These are phyloP conservation scores for Anorthoa munda DNA, from an alignment of 2,888 invertebrate species.

Conservation along the genomic window DNA sequence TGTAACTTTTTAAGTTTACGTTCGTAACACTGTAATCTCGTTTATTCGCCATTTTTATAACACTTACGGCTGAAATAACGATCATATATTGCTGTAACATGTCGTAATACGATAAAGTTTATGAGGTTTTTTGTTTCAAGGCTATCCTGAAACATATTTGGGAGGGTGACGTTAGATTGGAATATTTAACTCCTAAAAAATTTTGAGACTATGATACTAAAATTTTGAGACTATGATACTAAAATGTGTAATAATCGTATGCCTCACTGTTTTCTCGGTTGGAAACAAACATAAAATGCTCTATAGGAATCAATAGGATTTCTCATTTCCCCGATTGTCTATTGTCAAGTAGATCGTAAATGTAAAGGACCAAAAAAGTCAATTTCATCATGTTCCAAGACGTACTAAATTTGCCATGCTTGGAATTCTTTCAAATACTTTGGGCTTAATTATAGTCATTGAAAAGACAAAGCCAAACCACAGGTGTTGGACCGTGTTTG, in stretches of 20 bases:
- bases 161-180: background rate
- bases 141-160: conserved; percentile 4
- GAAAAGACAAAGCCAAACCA: background rate
- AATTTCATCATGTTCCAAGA: background rate
- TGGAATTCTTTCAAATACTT: background rate
- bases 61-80: conserved; percentile 38
- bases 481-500: background rate
- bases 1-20: conserved; percentile 63
- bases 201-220: background rate
- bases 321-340: background rate
- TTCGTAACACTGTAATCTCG: conserved; percentile 66
- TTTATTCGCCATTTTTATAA: conserved; percentile 61
- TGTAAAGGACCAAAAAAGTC: background rate
- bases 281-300: background rate
- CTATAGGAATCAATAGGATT: background rate
- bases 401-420: background rate
- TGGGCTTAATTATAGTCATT: background rate
- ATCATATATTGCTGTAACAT: conserved; percentile 41
- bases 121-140: conserved; percentile 25
- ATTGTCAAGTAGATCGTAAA: background rate
- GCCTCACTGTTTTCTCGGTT: background rate
- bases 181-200: background rate
- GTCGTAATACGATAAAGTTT: conserved; percentile 44
- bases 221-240: background rate
- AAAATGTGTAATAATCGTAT: background rate